A percentile compares a stretch with the other conserved stretches of the same genome.
phyloP scores from a whole-genome alignment of 2,797 vertebrate genomes.

The Pelobates cultripes region DNA sequence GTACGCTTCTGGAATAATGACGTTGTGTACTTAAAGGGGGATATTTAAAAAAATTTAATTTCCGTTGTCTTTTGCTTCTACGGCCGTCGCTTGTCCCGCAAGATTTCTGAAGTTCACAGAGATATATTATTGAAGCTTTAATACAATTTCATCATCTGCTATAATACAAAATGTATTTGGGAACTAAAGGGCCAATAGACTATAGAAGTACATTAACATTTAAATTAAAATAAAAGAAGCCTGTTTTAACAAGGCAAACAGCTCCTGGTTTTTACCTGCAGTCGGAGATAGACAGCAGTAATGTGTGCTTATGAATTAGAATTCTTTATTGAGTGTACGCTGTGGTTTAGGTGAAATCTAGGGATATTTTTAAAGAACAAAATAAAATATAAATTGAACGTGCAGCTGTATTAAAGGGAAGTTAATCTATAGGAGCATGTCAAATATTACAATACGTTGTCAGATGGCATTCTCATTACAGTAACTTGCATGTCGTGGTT shows the following conservation, averaged over 20 bases:
- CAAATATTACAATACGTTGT: no score
- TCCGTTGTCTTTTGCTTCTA: neutral
- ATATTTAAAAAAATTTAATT: conserved; percentile 16
- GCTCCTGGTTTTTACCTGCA: neutral
- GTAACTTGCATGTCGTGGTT: no score
- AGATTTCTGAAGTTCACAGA: conserved; percentile 17
- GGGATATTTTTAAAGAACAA: no score
- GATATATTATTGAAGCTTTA: conserved; percentile 34
- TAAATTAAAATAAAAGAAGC: conserved; percentile 45
- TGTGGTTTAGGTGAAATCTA: neutral
- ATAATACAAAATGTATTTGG: conserved; percentile 44
- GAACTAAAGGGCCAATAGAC: conserved; percentile 34
- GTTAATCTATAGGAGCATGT: no score
- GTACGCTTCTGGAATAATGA: conserved; percentile 19
- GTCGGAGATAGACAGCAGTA: neutral
- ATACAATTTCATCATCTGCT: conserved; percentile 33
- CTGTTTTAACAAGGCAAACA: neutral
- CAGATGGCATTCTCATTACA: no score
- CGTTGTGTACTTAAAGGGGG: conserved; percentile 11
- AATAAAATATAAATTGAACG: no score
- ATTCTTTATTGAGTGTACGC: neutral
- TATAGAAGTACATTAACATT: conserved; percentile 51
- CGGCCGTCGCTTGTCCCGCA: conserved; percentile 4
- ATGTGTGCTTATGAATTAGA: neutral
- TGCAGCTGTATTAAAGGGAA: no score